These are phyloP conservation scores for Drosophila guanche DNA, from an alignment of 1,140 invertebrate species.

Conservation along the genomic window DNA sequence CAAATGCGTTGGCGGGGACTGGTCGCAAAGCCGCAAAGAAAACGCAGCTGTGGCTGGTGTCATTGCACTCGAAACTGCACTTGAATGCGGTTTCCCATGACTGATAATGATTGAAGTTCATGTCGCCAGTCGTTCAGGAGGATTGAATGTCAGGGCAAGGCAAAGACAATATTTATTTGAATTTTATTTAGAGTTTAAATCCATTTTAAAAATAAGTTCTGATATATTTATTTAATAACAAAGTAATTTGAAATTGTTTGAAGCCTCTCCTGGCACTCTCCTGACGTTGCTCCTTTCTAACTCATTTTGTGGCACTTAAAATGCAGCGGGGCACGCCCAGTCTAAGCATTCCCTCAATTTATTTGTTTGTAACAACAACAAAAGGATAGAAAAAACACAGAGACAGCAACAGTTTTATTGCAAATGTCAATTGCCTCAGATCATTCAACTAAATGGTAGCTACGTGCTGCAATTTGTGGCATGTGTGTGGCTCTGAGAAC, in stretches of 20 bases:
- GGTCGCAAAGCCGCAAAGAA: slow-evolving; percentile 34
- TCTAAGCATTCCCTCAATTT: not conserved
- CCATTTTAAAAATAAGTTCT: too few relatives aligned
- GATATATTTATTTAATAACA: too few relatives aligned
- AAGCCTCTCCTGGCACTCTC: not conserved
- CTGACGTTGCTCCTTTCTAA: not conserved
- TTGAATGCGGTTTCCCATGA: slow-evolving; percentile 36
- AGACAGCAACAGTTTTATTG: not conserved
- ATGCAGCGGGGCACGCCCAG: not conserved
- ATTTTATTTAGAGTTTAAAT: too few relatives aligned
- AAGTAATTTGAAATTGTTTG: not conserved
- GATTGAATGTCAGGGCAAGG: slow-evolving; percentile 14
- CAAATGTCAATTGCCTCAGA: slow-evolving; percentile 58
- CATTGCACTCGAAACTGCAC: slow-evolving; percentile 42
- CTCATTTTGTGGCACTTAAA: not conserved
- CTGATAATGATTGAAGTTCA: slow-evolving; percentile 55
- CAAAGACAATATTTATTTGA: too few relatives aligned
- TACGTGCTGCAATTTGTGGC: slow-evolving; percentile 61
- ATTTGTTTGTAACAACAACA: too few relatives aligned
- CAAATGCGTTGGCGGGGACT: slow-evolving; percentile 66
- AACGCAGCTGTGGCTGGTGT: slow-evolving; percentile 32
- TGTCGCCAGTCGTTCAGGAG: slow-evolving; percentile 24
- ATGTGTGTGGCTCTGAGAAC: slow-evolving; percentile 28
- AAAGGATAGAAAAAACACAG: not conserved
- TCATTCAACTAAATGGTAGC: slow-evolving; percentile 58